These are phyloP conservation scores for Wasmannia auropunctata DNA, from an alignment of 1,140 invertebrate species.

Conservation along the genomic window DNA sequence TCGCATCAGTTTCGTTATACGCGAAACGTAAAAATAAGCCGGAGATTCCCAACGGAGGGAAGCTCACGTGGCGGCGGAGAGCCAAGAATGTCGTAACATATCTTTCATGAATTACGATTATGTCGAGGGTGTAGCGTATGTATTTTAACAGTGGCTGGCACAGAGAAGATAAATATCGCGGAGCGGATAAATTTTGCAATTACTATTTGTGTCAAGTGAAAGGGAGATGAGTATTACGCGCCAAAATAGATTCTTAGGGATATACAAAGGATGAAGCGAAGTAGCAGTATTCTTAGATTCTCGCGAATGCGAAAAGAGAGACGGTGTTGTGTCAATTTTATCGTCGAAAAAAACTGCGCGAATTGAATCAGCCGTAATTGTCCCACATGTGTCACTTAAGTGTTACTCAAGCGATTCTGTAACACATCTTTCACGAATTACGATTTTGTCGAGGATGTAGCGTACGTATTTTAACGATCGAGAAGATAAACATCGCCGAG, in stretches of 20 bases:
- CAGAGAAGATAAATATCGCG: not conserved
- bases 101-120: slow-evolving; percentile 62
- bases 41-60: slow-evolving; percentile 28
- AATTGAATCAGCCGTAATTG: no score
- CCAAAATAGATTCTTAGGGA: not conserved
- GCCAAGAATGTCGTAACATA: slow-evolving; percentile 65
- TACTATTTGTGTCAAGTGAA: slow-evolving; percentile 22
- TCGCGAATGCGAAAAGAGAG: not conserved
- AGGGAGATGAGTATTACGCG: not conserved
- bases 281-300: not conserved
- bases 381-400: no score
- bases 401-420: not conserved
- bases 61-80: slow-evolving; percentile 41
- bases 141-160: slow-evolving; percentile 46
- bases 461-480: slow-evolving; percentile 56
- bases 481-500: not conserved
- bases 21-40: slow-evolving; percentile 49
- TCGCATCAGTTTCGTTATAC: slow-evolving; percentile 11
- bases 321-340: not conserved
- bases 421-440: slow-evolving; percentile 61
- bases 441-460: slow-evolving; percentile 37
- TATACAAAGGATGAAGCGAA: not conserved
- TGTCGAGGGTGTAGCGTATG: slow-evolving; percentile 37
- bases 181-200: slow-evolving; percentile 33
- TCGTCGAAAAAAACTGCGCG: no score